These are phyloP conservation scores for Pteropus rufus DNA, from an alignment of 2,797 vertebrate species.

Conservation along the genomic window DNA sequence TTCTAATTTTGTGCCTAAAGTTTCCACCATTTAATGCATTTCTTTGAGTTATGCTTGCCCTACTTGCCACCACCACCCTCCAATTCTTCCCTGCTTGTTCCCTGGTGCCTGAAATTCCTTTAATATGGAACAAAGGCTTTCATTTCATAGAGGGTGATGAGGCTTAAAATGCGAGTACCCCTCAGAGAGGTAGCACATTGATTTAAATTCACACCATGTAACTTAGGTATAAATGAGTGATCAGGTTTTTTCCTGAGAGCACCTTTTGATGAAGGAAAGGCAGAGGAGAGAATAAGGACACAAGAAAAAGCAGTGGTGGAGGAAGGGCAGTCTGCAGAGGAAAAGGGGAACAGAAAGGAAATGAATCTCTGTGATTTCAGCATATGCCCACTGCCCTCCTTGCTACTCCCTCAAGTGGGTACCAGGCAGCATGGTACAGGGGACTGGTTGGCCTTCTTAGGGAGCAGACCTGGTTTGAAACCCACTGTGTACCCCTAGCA, in stretches of 20 bases:
- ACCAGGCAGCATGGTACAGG: rapidly evolving
- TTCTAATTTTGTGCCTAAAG: not conserved
- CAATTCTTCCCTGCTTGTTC: not conserved
- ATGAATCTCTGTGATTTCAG: not conserved
- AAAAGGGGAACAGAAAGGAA: not conserved
- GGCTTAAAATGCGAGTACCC: conserved; percentile 60
- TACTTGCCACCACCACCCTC: not conserved
- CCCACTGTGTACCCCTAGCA: not conserved
- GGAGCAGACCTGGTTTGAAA: not conserved
- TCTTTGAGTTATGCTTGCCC: not conserved
- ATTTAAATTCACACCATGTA: conserved; percentile 60
- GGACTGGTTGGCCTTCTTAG: not conserved
- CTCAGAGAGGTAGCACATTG: conserved; percentile 27
- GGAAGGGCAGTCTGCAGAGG: not conserved
- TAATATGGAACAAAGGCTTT: conserved; percentile 59
- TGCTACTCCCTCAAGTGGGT: not conserved
- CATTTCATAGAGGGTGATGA: conserved; percentile 43
- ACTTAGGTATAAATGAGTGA: conserved; percentile 43
- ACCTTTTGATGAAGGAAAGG: not conserved
- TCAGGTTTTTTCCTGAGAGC: not conserved
- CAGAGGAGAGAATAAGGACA: not conserved
- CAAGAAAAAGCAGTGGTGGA: not conserved
- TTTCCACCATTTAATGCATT: not conserved
- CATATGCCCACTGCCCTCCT: not conserved
- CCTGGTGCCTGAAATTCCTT: conserved; percentile 37